These are phyloP conservation scores for Nipponacmea schrenckii DNA, from an alignment of 2,888 invertebrate genomes.

Conservation along the genomic window DNA sequence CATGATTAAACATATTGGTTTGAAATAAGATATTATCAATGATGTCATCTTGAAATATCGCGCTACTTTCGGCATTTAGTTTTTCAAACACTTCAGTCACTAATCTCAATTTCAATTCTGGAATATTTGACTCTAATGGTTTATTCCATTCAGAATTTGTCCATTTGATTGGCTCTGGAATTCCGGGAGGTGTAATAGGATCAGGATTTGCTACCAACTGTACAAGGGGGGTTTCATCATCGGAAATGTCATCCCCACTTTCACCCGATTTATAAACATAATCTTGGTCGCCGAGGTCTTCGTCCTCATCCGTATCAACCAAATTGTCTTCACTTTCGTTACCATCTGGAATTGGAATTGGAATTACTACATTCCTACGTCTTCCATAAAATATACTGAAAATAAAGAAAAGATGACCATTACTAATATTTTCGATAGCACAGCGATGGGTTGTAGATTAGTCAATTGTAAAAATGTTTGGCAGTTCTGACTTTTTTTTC, in stretches of 20 bases:
- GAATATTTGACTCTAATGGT: not conserved
- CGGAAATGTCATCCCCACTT: not conserved
- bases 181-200: not conserved
- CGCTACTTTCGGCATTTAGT: not conserved
- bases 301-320: not conserved
- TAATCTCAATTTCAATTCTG: not conserved
- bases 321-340: not conserved
- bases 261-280: not conserved
- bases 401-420: not conserved
- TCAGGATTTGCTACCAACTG: not conserved
- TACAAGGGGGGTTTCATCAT: not conserved
- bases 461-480: too few relatives aligned
- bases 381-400: not conserved
- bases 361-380: not conserved
- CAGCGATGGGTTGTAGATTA: too few relatives aligned
- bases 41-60: too few relatives aligned
- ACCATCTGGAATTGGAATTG: not conserved
- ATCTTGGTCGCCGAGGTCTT: not conserved
- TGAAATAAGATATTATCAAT: not conserved
- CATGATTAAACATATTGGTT: not conserved
- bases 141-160: not conserved
- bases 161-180: not conserved
- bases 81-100: not conserved
- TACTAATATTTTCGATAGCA: not conserved
- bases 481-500: not conserved